A percentile compares a stretch with the other conserved stretches of the same genome.
These are phyloP conservation scores for Polydrusus cervinus DNA, from an alignment of 2,888 invertebrate genomes.

Conservation along the genomic window DNA sequence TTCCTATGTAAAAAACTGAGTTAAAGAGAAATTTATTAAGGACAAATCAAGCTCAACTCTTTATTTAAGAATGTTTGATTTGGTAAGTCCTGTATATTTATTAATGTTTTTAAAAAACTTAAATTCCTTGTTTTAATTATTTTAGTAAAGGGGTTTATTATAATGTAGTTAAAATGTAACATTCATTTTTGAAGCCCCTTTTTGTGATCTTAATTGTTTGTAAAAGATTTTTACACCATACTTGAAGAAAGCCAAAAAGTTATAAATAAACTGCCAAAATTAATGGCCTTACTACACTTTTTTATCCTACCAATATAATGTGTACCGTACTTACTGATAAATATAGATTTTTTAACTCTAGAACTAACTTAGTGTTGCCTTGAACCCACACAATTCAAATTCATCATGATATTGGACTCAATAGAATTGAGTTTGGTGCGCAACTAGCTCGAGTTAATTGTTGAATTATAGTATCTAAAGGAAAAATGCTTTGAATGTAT, in stretches of 20 bases:
- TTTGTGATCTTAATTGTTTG: background rate
- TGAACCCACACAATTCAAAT: background rate
- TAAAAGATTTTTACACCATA: too few species aligned
- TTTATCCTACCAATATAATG: too few species aligned
- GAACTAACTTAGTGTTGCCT: background rate
- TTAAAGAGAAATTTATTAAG: background rate
- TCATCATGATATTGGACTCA: background rate
- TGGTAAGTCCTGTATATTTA: background rate
- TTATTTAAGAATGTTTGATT: background rate
- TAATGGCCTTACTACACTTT: conserved; percentile 1
- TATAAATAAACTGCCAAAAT: conserved; percentile 12
- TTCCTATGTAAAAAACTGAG: background rate
- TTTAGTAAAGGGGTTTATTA: background rate
- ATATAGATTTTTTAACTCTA: conserved; percentile 11
- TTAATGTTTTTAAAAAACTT: background rate
- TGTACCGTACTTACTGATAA: background rate
- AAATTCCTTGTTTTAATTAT: background rate
- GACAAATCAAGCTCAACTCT: background rate
- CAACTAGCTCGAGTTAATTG: background rate
- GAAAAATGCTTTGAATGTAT: too few species aligned
- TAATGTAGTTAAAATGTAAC: background rate
- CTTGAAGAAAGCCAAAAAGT: too few species aligned
- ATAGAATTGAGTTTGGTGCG: background rate
- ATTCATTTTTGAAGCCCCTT: background rate
- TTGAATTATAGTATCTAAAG: conserved; percentile 19